These are phyloP conservation scores for Lithobates sylvaticus DNA, from an alignment of 2,797 vertebrate genomes.

Conservation along the genomic window DNA sequence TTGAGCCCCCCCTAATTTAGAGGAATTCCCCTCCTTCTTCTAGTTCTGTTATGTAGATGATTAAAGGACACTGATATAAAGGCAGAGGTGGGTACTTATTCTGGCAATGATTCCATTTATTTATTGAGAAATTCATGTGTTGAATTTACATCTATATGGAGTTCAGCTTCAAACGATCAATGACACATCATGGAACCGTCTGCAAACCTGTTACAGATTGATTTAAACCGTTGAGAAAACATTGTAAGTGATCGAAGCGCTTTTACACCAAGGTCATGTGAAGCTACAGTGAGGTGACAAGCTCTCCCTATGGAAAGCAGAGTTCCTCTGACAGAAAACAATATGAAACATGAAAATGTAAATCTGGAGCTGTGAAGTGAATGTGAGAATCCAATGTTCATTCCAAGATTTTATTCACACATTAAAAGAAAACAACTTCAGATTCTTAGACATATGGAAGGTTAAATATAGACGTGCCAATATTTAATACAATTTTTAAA, in stretches of 20 bases:
- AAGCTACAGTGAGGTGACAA: neutral
- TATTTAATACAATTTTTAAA: neutral
- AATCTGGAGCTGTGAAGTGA: constrained; percentile 9
- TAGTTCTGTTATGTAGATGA: too few species aligned
- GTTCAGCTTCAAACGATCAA: neutral
- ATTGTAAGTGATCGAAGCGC: neutral
- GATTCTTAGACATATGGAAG: neutral
- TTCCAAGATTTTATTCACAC: constrained; percentile 8
- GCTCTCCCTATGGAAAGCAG: constrained; percentile 1
- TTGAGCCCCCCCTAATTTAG: too few species aligned
- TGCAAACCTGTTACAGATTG: constrained; percentile 4
- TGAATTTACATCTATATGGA: too few species aligned
- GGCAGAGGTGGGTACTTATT: too few species aligned
- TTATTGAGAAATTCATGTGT: too few species aligned
- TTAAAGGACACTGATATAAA: too few species aligned
- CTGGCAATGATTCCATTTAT: too few species aligned
- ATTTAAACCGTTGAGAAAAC: constrained; percentile 4
- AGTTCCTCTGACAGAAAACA: neutral
- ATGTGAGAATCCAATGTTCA: constrained; percentile 9
- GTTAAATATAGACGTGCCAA: constrained; percentile 17
- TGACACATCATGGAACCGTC: neutral
- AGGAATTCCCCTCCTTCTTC: too few species aligned
- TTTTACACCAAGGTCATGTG: neutral
- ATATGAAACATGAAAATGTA: constrained; percentile 28
- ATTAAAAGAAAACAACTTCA: neutral